Percentiles rank a stretch among this genome's conserved stretches.
These are phyloP conservation scores for Ranitomeya variabilis DNA, from an alignment of 2,113 vertebrate genomes.

Conservation along the genomic window DNA sequence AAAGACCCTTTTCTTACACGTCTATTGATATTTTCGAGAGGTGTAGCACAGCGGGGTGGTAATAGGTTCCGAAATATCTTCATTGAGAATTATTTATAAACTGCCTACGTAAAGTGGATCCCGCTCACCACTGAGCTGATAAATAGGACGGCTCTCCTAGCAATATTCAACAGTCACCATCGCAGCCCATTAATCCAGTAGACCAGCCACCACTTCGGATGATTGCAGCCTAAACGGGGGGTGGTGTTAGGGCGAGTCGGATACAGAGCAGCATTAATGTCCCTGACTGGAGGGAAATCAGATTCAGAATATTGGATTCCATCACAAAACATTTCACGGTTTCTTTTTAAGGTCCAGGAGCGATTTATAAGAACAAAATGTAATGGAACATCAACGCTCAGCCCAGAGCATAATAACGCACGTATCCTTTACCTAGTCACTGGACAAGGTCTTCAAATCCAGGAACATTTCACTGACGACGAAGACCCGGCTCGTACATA, in stretches of 20 bases:
- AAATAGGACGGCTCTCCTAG: constrained; percentile 51
- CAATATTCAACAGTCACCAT: constrained; percentile 55
- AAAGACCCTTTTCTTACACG: constrained; percentile 68
- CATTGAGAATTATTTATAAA: constrained; percentile 60
- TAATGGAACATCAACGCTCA: constrained; percentile 2
- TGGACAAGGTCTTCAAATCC: too few relatives aligned
- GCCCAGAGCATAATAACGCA: background rate
- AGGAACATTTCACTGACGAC: too few relatives aligned
- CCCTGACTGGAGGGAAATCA: constrained; percentile 19
- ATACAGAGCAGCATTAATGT: constrained; percentile 38
- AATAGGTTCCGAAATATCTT: constrained; percentile 61
- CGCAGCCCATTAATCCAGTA: constrained; percentile 54
- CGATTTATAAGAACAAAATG: background rate
- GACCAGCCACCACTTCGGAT: constrained; percentile 30
- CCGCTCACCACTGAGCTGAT: constrained; percentile 56
- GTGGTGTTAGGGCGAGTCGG: constrained; percentile 16
- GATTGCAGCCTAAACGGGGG: constrained; percentile 16
- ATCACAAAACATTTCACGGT: constrained; percentile 4
- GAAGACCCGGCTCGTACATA: too few relatives aligned
- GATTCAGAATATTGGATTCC: constrained; percentile 37
- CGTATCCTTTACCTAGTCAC: too few relatives aligned
- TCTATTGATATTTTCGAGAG: constrained; percentile 72
- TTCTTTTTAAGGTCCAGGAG: background rate
- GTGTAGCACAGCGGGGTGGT: constrained; percentile 63
- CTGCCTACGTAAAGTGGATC: constrained; percentile 57